Evolutionary conservation across 2,113 vertebrate species (phyloP).

Genomic region (Melanocharis versteri): DNA sequence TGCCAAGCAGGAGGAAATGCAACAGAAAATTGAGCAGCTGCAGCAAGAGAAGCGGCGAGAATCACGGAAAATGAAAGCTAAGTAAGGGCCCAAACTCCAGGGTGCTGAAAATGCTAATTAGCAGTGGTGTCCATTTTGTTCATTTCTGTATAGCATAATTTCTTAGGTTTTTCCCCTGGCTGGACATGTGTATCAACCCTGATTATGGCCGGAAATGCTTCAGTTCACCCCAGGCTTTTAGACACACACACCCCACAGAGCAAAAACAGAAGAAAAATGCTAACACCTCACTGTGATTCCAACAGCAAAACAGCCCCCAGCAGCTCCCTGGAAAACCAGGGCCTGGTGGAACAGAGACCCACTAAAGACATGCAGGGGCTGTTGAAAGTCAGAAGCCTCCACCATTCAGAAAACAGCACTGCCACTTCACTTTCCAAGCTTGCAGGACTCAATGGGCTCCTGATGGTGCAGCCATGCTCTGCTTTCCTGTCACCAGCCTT

Average conservation of each 20-base stretch:
- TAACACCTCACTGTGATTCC: background rate
- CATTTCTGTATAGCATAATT: background rate
- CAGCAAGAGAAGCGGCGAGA: slow-evolving; percentile 81
- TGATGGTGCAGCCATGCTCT: background rate
- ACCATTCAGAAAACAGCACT: background rate
- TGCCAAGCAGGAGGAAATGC: slow-evolving; percentile 86
- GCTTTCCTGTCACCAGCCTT: background rate
- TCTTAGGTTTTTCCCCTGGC: background rate
- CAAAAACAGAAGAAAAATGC: background rate
- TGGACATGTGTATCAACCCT: background rate
- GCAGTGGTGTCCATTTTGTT: background rate
- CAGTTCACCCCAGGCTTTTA: background rate
- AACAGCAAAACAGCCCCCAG: background rate
- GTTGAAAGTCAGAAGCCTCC: background rate
- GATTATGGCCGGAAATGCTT: background rate
- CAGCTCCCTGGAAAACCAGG: background rate
- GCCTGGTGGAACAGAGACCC: background rate
- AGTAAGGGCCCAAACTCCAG: slow-evolving; percentile 66
- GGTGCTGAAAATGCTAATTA: background rate
- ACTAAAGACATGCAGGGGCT: background rate
- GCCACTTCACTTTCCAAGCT: background rate
- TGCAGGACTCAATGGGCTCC: background rate
- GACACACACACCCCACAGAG: background rate
- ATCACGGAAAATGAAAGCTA: slow-evolving; percentile 80
- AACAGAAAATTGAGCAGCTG: slow-evolving; percentile 84